Percentiles rank a stretch among this genome's conserved stretches.
phyloP scores from a whole-genome alignment of 2,113 vertebrate species.

The Centropus unirufus region DNA sequence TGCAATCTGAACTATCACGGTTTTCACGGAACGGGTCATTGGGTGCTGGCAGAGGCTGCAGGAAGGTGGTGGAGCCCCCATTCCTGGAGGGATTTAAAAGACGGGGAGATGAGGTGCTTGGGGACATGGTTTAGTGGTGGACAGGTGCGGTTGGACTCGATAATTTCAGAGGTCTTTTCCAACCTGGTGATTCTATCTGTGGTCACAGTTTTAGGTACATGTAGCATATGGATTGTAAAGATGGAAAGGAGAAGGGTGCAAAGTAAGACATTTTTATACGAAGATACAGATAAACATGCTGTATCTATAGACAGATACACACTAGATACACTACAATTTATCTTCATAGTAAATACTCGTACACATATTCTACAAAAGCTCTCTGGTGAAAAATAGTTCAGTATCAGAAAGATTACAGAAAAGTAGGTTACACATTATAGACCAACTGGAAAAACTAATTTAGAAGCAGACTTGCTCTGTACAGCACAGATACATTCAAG shows the following conservation, averaged over 20 bases:
- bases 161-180: too few species aligned
- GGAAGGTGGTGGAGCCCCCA: too few species aligned
- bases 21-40: too few species aligned
- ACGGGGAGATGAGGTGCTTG: too few species aligned
- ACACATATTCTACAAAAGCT: not conserved
- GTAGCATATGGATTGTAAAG: not conserved
- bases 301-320: not conserved
- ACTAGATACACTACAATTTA: not conserved
- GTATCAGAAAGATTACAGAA: not conserved
- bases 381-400: not conserved
- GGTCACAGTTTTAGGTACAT: not conserved
- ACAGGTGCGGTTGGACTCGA: too few species aligned
- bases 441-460: not conserved
- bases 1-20: not conserved
- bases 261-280: not conserved
- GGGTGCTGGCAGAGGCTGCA: too few species aligned
- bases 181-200: too few species aligned
- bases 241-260: not conserved
- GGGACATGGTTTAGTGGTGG: too few species aligned
- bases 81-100: too few species aligned
- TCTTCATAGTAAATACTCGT: not conserved
- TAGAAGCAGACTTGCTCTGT: not conserved
- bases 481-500: not conserved
- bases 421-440: not conserved
- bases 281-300: not conserved